A percentile compares a stretch with the other conserved stretches of the same genome.
Evolutionary conservation across 2,888 invertebrate species (phyloP).

Genomic region (Limnephilus lunatus): DNA sequence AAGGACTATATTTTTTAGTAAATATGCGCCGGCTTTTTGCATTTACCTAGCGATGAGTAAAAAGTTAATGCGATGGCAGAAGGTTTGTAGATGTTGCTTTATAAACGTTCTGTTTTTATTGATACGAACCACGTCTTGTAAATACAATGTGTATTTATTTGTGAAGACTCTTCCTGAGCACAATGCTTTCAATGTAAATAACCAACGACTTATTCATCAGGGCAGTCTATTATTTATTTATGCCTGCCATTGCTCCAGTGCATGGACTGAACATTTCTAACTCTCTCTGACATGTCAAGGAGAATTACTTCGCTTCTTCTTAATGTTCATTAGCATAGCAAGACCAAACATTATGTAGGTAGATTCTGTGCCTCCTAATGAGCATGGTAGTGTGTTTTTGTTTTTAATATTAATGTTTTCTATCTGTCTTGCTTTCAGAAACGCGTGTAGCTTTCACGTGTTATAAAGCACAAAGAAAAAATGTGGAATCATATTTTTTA

Average conservation of each 20-base stretch:
- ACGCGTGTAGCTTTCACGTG: not conserved
- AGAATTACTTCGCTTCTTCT: not conserved
- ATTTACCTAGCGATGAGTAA: not conserved
- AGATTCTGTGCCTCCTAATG: too few relatives aligned
- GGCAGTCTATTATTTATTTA: not conserved
- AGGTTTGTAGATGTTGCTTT: not conserved
- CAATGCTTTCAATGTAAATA: not conserved
- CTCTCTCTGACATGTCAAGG: too few relatives aligned
- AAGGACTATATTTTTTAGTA: not conserved
- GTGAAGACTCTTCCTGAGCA: not conserved
- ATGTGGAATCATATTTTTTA: not conserved
- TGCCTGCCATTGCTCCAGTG: not conserved
- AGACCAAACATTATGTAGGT: not conserved
- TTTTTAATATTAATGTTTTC: too few relatives aligned
- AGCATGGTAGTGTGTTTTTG: too few relatives aligned
- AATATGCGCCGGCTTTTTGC: not conserved
- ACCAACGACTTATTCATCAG: not conserved
- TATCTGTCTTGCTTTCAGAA: too few relatives aligned
- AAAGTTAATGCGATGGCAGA: not conserved
- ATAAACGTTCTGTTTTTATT: not conserved
- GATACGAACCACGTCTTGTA: not conserved
- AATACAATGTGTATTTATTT: not conserved
- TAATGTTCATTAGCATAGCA: not conserved
- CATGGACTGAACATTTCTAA: too few relatives aligned
- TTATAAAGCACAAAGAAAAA: not conserved